phyloP scores from a whole-genome alignment of 2,888 invertebrate species.

The Tetramorium bicarinatum region DNA sequence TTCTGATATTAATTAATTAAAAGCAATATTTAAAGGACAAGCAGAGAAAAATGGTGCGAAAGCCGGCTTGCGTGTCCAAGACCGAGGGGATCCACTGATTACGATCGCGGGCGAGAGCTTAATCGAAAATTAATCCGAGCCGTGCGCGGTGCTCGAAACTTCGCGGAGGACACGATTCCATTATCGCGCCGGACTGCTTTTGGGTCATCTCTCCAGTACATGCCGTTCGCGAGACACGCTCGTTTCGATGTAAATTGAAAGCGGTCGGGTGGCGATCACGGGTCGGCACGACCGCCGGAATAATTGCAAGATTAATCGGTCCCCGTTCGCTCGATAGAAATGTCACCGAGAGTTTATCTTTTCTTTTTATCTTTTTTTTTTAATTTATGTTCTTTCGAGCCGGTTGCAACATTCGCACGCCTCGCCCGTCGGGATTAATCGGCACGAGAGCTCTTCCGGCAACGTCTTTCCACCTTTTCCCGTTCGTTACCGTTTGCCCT shows the following conservation, averaged over 20 bases:
- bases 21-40: neutral
- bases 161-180: constrained; percentile 50
- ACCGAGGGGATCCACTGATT: neutral
- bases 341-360: constrained; percentile 23
- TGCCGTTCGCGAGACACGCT: constrained; percentile 37
- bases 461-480: constrained; percentile 44
- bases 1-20: neutral
- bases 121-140: constrained; percentile 51
- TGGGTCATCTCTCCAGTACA: constrained; percentile 19
- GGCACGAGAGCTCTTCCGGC: constrained; percentile 10
- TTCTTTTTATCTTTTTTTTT: neutral
- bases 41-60: neutral
- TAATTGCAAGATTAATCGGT: constrained; percentile 61
- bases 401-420: neutral
- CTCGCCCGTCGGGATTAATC: constrained; percentile 32
- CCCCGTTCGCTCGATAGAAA: constrained; percentile 39
- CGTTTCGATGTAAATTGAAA: constrained; percentile 63
- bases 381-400: constrained; percentile 19
- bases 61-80: neutral
- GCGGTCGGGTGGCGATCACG: constrained; percentile 51
- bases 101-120: constrained; percentile 10
- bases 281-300: constrained; percentile 25
- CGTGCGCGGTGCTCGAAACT: constrained; percentile 37
- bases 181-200: constrained; percentile 39
- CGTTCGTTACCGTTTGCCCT: constrained; percentile 44